Evolutionary conservation across 2,113 vertebrate species (phyloP).

Genomic region (Phyllopteryx taeniolatus): DNA sequence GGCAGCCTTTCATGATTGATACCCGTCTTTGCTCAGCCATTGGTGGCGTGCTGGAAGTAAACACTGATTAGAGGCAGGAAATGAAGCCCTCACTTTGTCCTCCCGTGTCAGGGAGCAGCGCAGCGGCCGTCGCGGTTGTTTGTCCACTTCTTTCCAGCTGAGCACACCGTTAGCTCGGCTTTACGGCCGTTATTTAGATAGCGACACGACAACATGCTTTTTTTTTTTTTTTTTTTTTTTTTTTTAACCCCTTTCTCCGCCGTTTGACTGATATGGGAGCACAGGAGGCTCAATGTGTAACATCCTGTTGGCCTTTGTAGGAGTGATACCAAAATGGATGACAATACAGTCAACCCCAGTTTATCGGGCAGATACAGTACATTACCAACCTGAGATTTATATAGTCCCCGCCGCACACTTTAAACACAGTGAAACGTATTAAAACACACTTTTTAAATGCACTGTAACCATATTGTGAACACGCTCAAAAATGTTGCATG

Average conservation of each 20-base stretch:
- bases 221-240: conserved; percentile 44
- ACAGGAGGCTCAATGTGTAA: conserved; percentile 40
- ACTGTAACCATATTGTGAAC: no score
- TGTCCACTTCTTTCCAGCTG: conserved; percentile 75
- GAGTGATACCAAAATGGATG: background rate
- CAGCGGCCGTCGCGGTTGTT: conserved; percentile 64
- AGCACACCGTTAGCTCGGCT: conserved; percentile 70
- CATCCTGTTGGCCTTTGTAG: conserved; percentile 16
- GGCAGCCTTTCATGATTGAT: conserved; percentile 65
- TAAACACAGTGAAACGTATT: no score
- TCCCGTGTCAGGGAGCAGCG: conserved; percentile 68
- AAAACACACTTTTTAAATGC: no score
- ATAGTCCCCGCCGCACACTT: no score
- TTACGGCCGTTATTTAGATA: conserved; percentile 75
- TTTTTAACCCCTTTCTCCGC: background rate
- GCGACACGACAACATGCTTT: conserved; percentile 65
- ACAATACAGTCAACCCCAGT: no score
- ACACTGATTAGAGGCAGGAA: conserved; percentile 76
- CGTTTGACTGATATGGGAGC: conserved; percentile 57
- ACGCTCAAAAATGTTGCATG: no score
- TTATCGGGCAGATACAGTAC: no score
- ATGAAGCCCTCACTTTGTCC: conserved; percentile 75
- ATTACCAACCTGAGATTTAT: no score
- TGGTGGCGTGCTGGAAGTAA: conserved; percentile 68
- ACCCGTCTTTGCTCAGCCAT: conserved; percentile 59